These are phyloP conservation scores for Yponomeuta malinellus DNA, from an alignment of 2,888 invertebrate species.

Conservation along the genomic window DNA sequence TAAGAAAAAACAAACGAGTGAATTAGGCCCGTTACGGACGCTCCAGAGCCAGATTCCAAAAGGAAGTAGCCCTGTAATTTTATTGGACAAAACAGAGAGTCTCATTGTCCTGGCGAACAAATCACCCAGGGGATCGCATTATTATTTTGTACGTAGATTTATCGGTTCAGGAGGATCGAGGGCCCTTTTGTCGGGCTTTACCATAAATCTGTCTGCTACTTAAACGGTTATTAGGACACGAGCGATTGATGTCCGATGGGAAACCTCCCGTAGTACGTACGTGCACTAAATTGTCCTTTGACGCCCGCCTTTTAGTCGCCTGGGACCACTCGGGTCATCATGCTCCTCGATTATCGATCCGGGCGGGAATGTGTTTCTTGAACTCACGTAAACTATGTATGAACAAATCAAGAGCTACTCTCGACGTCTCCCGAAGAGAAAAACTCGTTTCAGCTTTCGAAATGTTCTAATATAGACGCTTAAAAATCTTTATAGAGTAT, in stretches of 20 bases:
- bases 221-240: conserved; percentile 70
- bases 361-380: neutral
- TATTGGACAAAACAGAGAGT: conserved; percentile 53
- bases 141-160: conserved; percentile 72
- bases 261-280: conserved; percentile 18
- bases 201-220: conserved; percentile 69
- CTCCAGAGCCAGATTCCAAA: conserved; percentile 8
- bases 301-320: neutral
- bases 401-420: neutral
- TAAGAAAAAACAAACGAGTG: conserved; percentile 4
- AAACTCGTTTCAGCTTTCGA: neutral
- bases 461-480: neutral
- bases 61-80: conserved; percentile 41
- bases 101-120: conserved; percentile 64
- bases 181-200: conserved; percentile 66
- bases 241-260: conserved; percentile 55
- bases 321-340: neutral
- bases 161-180: conserved; percentile 59
- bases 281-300: conserved; percentile 17
- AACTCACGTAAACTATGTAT: neutral
- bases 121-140: conserved; percentile 55
- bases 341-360: neutral
- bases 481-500: neutral
- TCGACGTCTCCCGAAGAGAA: neutral
- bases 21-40: conserved; percentile 5